Evolutionary conservation across 1,140 invertebrate species (phyloP), one percentile per base, ranked within the genome.

Genomic region (Cotesia glomerata): DNA sequence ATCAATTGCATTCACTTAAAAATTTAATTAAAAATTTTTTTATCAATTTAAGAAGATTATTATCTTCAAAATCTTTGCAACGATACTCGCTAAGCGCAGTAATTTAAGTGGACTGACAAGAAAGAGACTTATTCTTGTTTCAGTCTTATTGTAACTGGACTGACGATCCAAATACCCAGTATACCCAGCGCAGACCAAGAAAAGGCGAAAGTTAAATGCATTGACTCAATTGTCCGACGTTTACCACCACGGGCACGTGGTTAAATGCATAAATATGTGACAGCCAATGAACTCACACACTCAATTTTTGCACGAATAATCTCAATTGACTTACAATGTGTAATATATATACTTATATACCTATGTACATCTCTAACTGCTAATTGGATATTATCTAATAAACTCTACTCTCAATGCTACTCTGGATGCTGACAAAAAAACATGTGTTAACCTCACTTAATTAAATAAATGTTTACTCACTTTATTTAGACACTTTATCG

Each of bases 201-300:
- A 56, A 62, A 62, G 59, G 32, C 34, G 59, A 35, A 62, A 35
- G 59, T 26, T 62, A 18, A 18, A 61, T 35, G 14, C 62, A 64
- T 64, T 49, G 9, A 35, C 39, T n/a, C 39, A 49, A 13, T 35
- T 36, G 45, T 49, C 34, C 13, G 14, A 45, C 14, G 34, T 62
- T 62, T 62, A 16, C 32, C 32, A 62, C 13, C 59, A 62, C 35
- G 59, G 1, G 26, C 26, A 26, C 26, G 26, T 26, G 35, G 59
- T 62, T n/a, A 26, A 62, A 36, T 62, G 39, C 45, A 64, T 16
- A n/a, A n/a, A n/a, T n/a, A 49, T 49, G 13, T 11, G 39, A 52
- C 16, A 51, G 65, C 65, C 65, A 67, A 67, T 67, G 52, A 67
- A 64, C 39, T 35, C 8, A 14, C 18, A 67, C 65, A 49, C n/a